Conservation (phyloP, 1,140 invertebrate species). For the Megalonaias nervosa region DNA sequence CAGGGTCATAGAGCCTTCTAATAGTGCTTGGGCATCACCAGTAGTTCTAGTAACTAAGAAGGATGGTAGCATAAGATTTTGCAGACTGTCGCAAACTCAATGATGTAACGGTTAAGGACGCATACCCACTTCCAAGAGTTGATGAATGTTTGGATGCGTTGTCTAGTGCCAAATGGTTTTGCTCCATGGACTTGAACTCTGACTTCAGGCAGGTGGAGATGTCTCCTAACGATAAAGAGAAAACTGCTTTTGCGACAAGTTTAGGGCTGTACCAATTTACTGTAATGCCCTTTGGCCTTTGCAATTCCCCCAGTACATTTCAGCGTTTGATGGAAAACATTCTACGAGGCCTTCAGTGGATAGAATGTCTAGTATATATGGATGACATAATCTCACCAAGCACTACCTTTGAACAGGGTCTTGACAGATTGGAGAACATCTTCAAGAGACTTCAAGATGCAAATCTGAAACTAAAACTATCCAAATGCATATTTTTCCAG, state of each 20-base stretch:
- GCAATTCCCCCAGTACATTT: conserved; percentile 40
- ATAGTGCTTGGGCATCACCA: conserved; percentile 72
- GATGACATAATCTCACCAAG: conserved; percentile 39
- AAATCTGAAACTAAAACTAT: conserved; percentile 31
- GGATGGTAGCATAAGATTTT: no score
- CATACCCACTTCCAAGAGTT: background rate
- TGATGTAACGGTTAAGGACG: no score
- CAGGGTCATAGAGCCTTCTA: conserved; percentile 60
- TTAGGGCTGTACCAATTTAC: conserved; percentile 6
- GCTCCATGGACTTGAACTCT: conserved; percentile 8
- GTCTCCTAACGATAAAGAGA: background rate
- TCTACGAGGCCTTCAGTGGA: conserved; percentile 32
- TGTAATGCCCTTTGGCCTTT: conserved; percentile 28
- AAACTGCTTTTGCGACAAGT: conserved; percentile 13
- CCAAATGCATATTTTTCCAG: conserved; percentile 38
- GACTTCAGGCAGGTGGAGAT: conserved; percentile 27
- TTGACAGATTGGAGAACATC: conserved; percentile 16
- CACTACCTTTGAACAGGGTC: conserved; percentile 11
- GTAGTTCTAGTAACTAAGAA: conserved; percentile 72
- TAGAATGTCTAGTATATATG: conserved; percentile 30
- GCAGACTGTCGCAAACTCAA: no score
- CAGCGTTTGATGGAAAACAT: conserved; percentile 38
- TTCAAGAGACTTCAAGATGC: conserved; percentile 26
- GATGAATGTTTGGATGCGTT: conserved; percentile 20
- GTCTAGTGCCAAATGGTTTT: conserved; percentile 13